phyloP scores from a whole-genome alignment of 2,888 invertebrate species.

The Apodemia duryi region DNA sequence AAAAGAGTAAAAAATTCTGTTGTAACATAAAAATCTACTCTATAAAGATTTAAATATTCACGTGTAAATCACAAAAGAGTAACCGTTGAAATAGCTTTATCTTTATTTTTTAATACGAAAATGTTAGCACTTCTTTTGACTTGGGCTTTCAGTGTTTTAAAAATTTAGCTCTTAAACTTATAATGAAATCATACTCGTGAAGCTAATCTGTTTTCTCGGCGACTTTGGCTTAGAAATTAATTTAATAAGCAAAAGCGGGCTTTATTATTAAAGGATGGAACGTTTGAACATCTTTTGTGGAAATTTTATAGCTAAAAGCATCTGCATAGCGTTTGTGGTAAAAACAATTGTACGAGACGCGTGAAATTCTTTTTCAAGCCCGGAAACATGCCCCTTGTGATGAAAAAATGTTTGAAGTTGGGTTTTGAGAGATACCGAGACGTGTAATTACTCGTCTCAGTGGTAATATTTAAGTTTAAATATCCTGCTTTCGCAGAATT shows the following conservation, averaged over 20 bases:
- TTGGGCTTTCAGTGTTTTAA: background rate
- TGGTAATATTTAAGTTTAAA: background rate
- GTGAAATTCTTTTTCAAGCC: constrained; percentile 1
- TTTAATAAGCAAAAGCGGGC: background rate
- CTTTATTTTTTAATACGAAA: background rate
- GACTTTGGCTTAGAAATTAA: constrained; percentile 3
- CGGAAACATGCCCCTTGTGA: background rate
- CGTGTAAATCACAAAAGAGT: background rate
- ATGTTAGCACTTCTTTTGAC: constrained; percentile 6
- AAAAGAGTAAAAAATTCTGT: background rate
- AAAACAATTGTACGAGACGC: constrained; percentile 2
- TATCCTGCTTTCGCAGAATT: background rate
- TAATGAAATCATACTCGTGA: constrained; percentile 7
- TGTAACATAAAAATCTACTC: background rate
- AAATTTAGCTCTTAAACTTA: background rate
- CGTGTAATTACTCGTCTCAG: background rate
- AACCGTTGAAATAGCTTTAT: background rate
- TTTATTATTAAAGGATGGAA: background rate
- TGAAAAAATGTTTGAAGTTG: constrained; percentile 13
- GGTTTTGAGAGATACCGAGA: background rate
- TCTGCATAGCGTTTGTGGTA: background rate
- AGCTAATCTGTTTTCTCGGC: background rate
- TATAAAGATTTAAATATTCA: background rate
- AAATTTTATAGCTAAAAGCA: background rate
- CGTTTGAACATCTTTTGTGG: background rate